Evolutionary conservation across 2,113 vertebrate genomes (phyloP), one percentile per base, ranked within the genome.

Genomic region (Amblyopsis rosae): DNA sequence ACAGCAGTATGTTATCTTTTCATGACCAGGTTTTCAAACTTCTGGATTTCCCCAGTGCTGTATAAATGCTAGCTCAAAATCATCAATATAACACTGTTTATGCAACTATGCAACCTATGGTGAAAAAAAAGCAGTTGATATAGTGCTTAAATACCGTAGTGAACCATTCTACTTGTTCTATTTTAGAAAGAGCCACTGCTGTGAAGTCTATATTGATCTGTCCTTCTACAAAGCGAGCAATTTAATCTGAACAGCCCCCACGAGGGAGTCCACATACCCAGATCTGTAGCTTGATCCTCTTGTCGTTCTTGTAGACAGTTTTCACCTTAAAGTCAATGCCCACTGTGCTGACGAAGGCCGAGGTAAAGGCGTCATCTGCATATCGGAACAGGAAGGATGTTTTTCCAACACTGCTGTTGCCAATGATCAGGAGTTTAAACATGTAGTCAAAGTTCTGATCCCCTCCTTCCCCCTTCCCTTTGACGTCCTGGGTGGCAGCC

Each of bases 291-390:
- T 99, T 99, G 92, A 99, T 98, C 91, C 96, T 94, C 90, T 98
- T 98, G 88, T 97, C 97, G 54, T 98, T 98, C 93, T 95, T 98
- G 91, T 96, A 98, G 72, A 98, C 96, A 0, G 98, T 99, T 92
- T 99, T 99, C 50, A 99, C 96, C 93, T 98, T 99, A 90, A 99
- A 99, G 93, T 99, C 98, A 0, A 99, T 98, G 69, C 98, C 98
- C 26, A 99, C 97, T 0, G 98, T 99, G 94, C 98, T 99, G 89
- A 98, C 96, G 10, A 98, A 99, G 47, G 97, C 98, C 17, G 98
- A 98, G 0, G 97, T 98, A 83, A 98, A 99, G 79, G 96, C 96
- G 75, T 99, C 97, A 12, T 98, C 97, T 0, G 98, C 96, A 0
- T 99, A 98, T 78, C 98, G 95, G 90, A 99, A 98, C 65, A 99